Evolutionary conservation across 2,797 vertebrate species (phyloP).

Genomic region (Heterohyrax brucei): DNA sequence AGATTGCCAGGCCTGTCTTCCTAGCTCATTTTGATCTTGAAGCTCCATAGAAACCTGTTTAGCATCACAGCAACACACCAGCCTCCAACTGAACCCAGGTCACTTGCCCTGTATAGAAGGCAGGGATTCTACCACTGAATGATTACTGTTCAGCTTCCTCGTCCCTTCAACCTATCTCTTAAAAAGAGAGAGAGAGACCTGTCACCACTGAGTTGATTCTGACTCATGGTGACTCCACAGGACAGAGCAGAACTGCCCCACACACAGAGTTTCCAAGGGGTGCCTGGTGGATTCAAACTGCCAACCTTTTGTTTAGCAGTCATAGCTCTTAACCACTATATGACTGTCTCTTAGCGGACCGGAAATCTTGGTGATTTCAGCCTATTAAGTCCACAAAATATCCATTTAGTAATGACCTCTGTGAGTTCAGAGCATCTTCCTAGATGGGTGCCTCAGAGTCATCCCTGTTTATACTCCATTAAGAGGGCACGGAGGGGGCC

Average conservation of each 20-base stretch:
- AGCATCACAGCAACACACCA: not conserved
- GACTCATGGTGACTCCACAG: too few species aligned
- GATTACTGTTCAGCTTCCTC: too few species aligned
- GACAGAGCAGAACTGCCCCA: too few species aligned
- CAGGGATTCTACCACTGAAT: not conserved
- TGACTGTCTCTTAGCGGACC: not conserved
- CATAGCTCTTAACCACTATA: too few species aligned
- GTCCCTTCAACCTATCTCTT: not conserved
- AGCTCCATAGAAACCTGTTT: too few species aligned
- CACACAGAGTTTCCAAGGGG: too few species aligned
- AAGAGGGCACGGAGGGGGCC: not conserved
- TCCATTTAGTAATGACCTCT: not conserved
- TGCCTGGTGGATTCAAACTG: too few species aligned
- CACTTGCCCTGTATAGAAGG: not conserved
- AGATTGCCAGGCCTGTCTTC: too few species aligned
- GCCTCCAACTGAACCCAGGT: not conserved
- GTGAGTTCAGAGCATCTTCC: constrained; percentile 33
- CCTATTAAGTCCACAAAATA: constrained; percentile 46
- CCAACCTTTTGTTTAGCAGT: too few species aligned
- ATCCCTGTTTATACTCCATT: not conserved
- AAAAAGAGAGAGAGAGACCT: too few species aligned
- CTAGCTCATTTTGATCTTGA: too few species aligned
- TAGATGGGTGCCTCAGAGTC: not conserved
- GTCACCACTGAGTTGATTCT: too few species aligned
- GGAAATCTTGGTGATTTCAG: not conserved